phyloP scores from a whole-genome alignment of 2,888 invertebrate species.

The Ophion obscuratus region DNA sequence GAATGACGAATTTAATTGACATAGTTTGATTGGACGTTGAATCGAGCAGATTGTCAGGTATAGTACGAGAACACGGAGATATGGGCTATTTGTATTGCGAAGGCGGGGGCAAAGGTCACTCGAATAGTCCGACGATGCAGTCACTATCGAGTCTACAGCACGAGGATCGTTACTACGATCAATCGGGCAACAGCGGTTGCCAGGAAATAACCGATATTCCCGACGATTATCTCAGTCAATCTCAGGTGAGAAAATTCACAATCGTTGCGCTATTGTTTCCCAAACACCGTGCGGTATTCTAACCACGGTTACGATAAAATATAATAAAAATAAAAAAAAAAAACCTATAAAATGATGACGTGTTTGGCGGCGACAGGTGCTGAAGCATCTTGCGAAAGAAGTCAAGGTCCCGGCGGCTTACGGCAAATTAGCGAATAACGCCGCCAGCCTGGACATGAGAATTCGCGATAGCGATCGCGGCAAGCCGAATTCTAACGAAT shows the following conservation, averaged over 20 bases:
- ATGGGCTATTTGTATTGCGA: slow-evolving; percentile 82
- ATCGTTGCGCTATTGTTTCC: not conserved
- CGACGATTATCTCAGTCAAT: slow-evolving; percentile 93
- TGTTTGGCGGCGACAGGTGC: slow-evolving; percentile 83
- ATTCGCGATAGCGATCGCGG: slow-evolving; percentile 78
- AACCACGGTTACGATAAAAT: slow-evolving; percentile 3
- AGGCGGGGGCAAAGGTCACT: slow-evolving; percentile 81
- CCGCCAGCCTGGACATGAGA: slow-evolving; percentile 79
- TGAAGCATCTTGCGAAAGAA: slow-evolving; percentile 94
- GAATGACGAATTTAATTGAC: slow-evolving; percentile 26
- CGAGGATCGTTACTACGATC: slow-evolving; percentile 82
- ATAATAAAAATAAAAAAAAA: too few species aligned
- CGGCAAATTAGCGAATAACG: slow-evolving; percentile 76
- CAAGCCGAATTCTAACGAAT: slow-evolving; percentile 78
- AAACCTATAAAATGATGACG: not conserved
- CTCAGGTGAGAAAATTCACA: slow-evolving; percentile 85
- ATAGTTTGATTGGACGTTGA: slow-evolving; percentile 38
- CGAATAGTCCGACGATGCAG: slow-evolving; percentile 84
- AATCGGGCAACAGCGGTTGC: slow-evolving; percentile 79
- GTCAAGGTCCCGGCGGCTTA: slow-evolving; percentile 84
- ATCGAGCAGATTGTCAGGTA: slow-evolving; percentile 78
- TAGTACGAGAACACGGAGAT: slow-evolving; percentile 82
- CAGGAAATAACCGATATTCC: slow-evolving; percentile 94
- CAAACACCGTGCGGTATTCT: not conserved
- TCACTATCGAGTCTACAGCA: slow-evolving; percentile 81